Percentiles rank a stretch among this genome's conserved stretches.
These are phyloP conservation scores for Craseonycteris thonglongyai DNA, from an alignment of 2,113 vertebrate species.

Conservation along the genomic window DNA sequence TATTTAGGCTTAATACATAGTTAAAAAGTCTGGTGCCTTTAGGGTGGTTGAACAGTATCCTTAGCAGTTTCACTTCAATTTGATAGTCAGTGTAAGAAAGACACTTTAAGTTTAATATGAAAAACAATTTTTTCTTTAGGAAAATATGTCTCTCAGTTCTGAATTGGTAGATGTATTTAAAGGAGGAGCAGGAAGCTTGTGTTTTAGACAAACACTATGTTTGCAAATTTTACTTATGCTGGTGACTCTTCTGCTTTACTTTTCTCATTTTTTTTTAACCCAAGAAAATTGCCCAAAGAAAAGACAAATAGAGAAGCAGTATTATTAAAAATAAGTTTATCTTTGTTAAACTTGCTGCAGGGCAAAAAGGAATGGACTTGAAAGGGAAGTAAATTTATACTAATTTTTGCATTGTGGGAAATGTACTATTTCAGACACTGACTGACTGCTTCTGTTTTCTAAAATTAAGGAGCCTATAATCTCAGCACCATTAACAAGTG, in stretches of 20 bases:
- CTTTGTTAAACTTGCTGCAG: slow-evolving; percentile 66
- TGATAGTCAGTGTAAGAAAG: background rate
- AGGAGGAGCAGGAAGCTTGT: slow-evolving; percentile 7
- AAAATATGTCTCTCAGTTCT: background rate
- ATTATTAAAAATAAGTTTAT: slow-evolving; percentile 62
- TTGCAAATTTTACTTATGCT: slow-evolving; percentile 39
- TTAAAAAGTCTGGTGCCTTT: slow-evolving; percentile 19
- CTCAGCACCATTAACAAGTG: slow-evolving; percentile 94
- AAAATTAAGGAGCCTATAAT: slow-evolving; percentile 95
- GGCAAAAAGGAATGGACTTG: slow-evolving; percentile 64
- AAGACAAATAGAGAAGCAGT: slow-evolving; percentile 51
- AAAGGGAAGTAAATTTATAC: slow-evolving; percentile 75
- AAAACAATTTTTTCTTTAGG: background rate
- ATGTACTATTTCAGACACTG: slow-evolving; percentile 78
- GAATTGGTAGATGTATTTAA: background rate
- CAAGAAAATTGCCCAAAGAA: slow-evolving; percentile 48
- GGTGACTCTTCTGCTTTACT: slow-evolving; percentile 26
- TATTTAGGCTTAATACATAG: background rate
- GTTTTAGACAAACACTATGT: slow-evolving; percentile 22
- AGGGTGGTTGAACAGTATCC: background rate
- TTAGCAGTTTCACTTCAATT: background rate
- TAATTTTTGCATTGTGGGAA: slow-evolving; percentile 75
- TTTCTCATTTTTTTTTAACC: slow-evolving; percentile 33
- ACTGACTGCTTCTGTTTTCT: slow-evolving; percentile 88
- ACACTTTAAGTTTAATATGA: background rate